Conservation (phyloP, 2,797 vertebrate genomes). For the Hybognathus amarus region DNA sequence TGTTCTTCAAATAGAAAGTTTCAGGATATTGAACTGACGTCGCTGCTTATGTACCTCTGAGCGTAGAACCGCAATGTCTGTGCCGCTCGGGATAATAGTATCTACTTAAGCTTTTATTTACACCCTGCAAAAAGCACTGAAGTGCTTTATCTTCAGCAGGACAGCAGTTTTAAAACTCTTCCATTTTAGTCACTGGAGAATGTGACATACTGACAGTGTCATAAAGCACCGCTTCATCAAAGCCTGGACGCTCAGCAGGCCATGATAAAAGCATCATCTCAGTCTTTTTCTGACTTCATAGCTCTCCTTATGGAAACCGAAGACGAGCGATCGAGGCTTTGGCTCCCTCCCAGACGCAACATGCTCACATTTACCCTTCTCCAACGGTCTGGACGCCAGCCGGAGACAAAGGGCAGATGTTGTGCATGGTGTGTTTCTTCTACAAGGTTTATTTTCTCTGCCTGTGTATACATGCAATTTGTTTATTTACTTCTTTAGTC, state of each 20-base stretch:
- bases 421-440: slow-evolving; percentile 50
- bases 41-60: not conserved
- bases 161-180: slow-evolving; percentile 46
- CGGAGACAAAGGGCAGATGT: slow-evolving; percentile 57
- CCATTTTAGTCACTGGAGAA: slow-evolving; percentile 54
- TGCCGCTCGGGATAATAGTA: not conserved
- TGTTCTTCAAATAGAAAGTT: not conserved
- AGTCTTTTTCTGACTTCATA: slow-evolving; percentile 23
- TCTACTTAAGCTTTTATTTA: slow-evolving; percentile 49
- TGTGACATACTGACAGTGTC: slow-evolving; percentile 54
- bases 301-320: slow-evolving; percentile 44
- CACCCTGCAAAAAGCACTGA: slow-evolving; percentile 35
- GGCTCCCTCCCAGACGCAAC: slow-evolving; percentile 22
- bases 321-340: slow-evolving; percentile 21
- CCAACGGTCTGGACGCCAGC: slow-evolving; percentile 45
- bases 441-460: slow-evolving; percentile 57
- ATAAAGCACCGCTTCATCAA: slow-evolving; percentile 64
- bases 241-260: slow-evolving; percentile 56
- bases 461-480: slow-evolving; percentile 60
- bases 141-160: slow-evolving; percentile 45
- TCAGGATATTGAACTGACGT: not conserved
- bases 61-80: not conserved
- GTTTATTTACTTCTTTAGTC: slow-evolving; percentile 63
- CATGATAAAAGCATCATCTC: slow-evolving; percentile 43
- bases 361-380: slow-evolving; percentile 45